Evolutionary conservation across 1,140 invertebrate genomes (phyloP).

Genomic region (Aethina tumida): DNA sequence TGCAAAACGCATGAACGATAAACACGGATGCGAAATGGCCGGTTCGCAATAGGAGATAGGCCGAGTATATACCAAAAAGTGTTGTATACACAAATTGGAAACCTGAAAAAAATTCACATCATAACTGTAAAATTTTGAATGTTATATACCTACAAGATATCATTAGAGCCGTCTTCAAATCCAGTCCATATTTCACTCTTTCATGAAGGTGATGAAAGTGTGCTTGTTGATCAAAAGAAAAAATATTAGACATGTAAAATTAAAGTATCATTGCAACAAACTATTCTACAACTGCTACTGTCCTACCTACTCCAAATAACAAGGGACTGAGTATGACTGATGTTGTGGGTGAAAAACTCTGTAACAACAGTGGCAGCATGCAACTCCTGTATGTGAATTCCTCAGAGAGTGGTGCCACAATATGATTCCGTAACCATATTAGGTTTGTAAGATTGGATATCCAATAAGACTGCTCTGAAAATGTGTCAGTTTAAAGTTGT

Average conservation of each 20-base stretch:
- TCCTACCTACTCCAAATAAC: conserved; percentile 81
- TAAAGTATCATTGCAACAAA: no score
- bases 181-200: conserved; percentile 57
- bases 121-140: conserved; percentile 6
- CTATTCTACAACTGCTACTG: background rate
- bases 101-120: conserved; percentile 42
- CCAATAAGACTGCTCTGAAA: conserved; percentile 21
- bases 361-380: conserved; percentile 82
- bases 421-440: conserved; percentile 79
- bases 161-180: conserved; percentile 54
- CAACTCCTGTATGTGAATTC: conserved; percentile 85
- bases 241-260: no score
- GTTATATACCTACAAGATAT: conserved; percentile 51
- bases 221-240: no score
- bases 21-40: conserved; percentile 85
- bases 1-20: conserved; percentile 86
- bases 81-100: conserved; percentile 90
- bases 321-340: conserved; percentile 80
- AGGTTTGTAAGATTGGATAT: conserved; percentile 44
- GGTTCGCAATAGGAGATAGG: conserved; percentile 74
- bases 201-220: conserved; percentile 90
- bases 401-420: conserved; percentile 88
- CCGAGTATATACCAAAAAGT: conserved; percentile 87
- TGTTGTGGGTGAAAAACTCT: conserved; percentile 63
- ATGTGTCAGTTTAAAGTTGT: background rate